Evolutionary conservation across 2,888 invertebrate species (phyloP), one percentile per base, ranked within the genome.

Genomic region (Acanthosepion lycidas): DNA sequence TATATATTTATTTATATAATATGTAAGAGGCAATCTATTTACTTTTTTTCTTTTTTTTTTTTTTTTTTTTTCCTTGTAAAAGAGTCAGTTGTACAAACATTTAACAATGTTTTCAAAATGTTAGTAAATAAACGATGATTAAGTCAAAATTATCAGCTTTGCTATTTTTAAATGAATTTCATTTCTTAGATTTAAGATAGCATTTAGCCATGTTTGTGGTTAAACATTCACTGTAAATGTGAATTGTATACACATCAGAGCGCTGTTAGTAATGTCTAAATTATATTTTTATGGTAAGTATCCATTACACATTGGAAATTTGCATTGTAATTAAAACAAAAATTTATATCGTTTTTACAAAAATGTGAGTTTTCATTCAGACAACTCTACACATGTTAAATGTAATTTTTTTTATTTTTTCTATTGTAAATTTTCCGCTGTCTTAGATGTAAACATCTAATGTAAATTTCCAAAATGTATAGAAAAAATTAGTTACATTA

Each of bases 71-170:
- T 8, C 18, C 8, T 33, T 53, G 18, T 49, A 28, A 93, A 93
- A 93, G 92, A 92, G 93, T 93, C 93, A 93, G 93, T 93, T 93
- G 93, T 93, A 51, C 53, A 93, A 49, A n/a, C 53, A 93, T 49
- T 51, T 93, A 91, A 33, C 15, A 78, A 15, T 78, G 78, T 78
- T 78, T 78, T 78, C 78, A 78, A n/a, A n/a, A 78, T 78, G 78
- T 78, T 78, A 59, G 59, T 59, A 23, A 23, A 59, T 33, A 78
- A 78, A n/a, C 23, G 26, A 59, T 59, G n/a, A 28, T 78, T 9
- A 78, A 8, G 78, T 78, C n/a, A 78, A 23, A 78, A 78, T 78
- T 78, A 12, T 33, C n/a, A 78, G 78, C 64, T 12, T 78, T 78
- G 78, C 78, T 78, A 33, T 78, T 78, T 78, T 9, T 78, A n/a